These are phyloP conservation scores for Anolis carolinensis DNA, from an alignment of 2,113 vertebrate genomes.

Conservation along the genomic window DNA sequence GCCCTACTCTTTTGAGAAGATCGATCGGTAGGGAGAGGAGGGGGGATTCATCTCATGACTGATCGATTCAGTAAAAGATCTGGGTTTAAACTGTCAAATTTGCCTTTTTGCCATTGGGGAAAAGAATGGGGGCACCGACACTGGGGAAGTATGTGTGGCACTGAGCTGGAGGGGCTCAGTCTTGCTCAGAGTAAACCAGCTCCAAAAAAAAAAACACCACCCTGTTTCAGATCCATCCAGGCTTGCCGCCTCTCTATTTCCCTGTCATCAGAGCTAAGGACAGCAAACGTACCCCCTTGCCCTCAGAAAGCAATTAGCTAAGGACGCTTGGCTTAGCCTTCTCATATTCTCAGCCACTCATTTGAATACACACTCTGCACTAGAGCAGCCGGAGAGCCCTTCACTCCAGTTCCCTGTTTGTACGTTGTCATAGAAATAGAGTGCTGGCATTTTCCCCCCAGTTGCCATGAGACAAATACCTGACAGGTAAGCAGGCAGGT, in stretches of 20 bases:
- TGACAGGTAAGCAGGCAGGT: conserved; percentile 29
- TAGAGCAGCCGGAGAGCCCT: background rate
- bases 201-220: background rate
- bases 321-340: background rate
- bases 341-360: background rate
- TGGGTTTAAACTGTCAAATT: conserved; percentile 64
- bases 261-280: conserved; percentile 14
- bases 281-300: background rate
- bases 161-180: background rate
- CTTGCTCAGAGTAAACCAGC: conserved; percentile 15
- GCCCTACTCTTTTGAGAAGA: conserved; percentile 11
- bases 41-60: conserved; percentile 30
- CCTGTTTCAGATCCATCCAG: background rate
- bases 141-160: background rate
- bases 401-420: conserved; percentile 8
- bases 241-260: background rate
- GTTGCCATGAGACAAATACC: conserved; percentile 3
- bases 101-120: conserved; percentile 29
- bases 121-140: conserved; percentile 8
- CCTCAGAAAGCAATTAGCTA: conserved; percentile 9
- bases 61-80: conserved; percentile 59
- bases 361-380: background rate
- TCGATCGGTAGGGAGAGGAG: background rate
- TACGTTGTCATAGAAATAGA: conserved; percentile 7
- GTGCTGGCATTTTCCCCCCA: conserved; percentile 16